Evolutionary conservation across 2,113 vertebrate genomes (phyloP).

Genomic region (Monarcha castaneiventris): DNA sequence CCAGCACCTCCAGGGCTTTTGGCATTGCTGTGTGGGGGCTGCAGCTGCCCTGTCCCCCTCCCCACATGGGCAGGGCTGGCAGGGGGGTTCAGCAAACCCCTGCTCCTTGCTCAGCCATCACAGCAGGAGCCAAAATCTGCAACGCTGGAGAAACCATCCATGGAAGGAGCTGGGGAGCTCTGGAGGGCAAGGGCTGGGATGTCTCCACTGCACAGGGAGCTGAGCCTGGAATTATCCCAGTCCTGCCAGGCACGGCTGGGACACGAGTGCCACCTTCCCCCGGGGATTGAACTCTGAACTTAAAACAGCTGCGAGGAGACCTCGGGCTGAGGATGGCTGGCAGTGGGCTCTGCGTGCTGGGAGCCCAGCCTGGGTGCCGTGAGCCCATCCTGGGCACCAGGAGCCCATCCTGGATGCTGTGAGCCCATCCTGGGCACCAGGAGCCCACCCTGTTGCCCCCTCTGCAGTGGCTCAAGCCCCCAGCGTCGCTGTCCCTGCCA

Average conservation of each 20-base stretch:
- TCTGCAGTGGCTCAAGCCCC: neutral
- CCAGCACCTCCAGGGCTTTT: neutral
- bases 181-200: neutral
- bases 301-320: neutral
- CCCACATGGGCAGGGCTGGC: neutral
- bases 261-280: neutral
- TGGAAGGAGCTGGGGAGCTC: neutral
- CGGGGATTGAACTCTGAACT: neutral
- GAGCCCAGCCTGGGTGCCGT: accelerated
- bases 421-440: neutral
- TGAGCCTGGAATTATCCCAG: neutral
- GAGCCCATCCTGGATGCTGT: accelerated
- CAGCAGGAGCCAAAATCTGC: neutral
- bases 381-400: neutral
- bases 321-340: neutral
- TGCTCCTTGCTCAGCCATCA: neutral
- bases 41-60: neutral
- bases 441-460: neutral
- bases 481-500: accelerated
- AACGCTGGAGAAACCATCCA: accelerated
- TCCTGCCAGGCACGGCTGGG: neutral
- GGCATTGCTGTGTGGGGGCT: neutral
- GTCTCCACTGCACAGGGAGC: accelerated
- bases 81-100: neutral
- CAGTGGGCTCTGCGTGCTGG: neutral